Percentiles rank a stretch among this genome's conserved stretches.
Evolutionary conservation across 2,888 invertebrate species (phyloP).

Genomic region (Lepas anatifera): DNA sequence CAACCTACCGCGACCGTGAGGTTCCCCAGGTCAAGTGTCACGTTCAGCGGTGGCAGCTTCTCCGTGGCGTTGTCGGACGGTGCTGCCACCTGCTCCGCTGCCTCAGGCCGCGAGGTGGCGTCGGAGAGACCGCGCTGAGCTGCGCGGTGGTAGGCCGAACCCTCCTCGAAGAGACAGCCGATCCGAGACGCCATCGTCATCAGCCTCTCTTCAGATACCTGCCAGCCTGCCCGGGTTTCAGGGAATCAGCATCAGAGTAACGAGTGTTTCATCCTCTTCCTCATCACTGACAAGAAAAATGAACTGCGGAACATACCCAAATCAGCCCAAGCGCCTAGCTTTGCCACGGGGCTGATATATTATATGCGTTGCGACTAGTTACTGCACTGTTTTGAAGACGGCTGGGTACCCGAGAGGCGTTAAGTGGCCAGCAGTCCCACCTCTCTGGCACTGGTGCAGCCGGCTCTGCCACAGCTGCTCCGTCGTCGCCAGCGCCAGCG

Average conservation of each 20-base stretch:
- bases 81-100: conserved; percentile 34
- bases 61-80: not conserved
- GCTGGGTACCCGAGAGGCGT: too few relatives aligned
- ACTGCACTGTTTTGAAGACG: too few relatives aligned
- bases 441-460: not conserved
- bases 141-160: conserved; percentile 27
- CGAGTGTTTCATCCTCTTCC: too few relatives aligned
- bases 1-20: conserved; percentile 29
- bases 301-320: too few relatives aligned
- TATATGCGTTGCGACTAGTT: too few relatives aligned
- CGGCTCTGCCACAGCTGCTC: not conserved
- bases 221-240: not conserved
- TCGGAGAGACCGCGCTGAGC: conserved; percentile 23
- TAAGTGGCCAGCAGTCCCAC: not conserved
- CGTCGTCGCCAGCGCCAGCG: not conserved
- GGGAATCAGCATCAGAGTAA: too few relatives aligned
- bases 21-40: conserved; percentile 34
- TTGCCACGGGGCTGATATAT: too few relatives aligned
- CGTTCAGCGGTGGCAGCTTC: not conserved
- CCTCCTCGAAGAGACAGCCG: not conserved
- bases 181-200: not conserved
- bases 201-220: not conserved
- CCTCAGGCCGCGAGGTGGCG: not conserved
- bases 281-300: too few relatives aligned
- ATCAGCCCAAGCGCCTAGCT: too few relatives aligned